These are phyloP conservation scores for Eumerus sabulonum DNA, from an alignment of 2,888 invertebrate genomes.

Conservation along the genomic window DNA sequence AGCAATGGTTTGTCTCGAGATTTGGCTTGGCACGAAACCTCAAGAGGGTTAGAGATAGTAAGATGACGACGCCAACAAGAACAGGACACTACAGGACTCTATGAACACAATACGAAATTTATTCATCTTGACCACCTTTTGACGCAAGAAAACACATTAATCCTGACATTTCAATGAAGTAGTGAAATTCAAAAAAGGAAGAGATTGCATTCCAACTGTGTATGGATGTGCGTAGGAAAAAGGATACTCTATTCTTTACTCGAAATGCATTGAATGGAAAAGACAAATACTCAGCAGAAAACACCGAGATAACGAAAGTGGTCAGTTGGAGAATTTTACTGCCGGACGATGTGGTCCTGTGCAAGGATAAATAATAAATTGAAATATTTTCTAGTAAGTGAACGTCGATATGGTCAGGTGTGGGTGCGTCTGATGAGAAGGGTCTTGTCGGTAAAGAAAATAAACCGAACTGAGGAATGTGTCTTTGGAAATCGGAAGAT, in stretches of 20 bases:
- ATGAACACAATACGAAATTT: constrained; percentile 44
- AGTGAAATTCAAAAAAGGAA: constrained; percentile 52
- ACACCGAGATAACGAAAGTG: constrained; percentile 64
- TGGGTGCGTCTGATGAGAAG: constrained; percentile 13
- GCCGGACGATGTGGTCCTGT: constrained; percentile 37
- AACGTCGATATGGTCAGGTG: constrained; percentile 22
- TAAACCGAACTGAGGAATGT: constrained; percentile 25
- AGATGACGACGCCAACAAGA: too few species aligned
- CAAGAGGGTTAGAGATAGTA: constrained; percentile 20
- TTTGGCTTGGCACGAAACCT: constrained; percentile 58
- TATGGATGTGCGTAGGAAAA: neutral
- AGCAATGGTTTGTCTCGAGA: constrained; percentile 60
- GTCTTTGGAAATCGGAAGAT: constrained; percentile 7
- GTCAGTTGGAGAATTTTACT: constrained; percentile 58
- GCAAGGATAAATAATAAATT: constrained; percentile 52
- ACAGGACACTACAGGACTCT: constrained; percentile 3
- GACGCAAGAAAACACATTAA: constrained; percentile 68
- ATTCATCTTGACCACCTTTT: constrained; percentile 68
- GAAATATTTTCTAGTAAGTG: constrained; percentile 51
- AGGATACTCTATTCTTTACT: constrained; percentile 15
- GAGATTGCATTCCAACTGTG: constrained; percentile 49
- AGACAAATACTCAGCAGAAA: constrained; percentile 55
- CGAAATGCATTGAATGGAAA: constrained; percentile 34
- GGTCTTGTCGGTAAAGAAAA: constrained; percentile 7
- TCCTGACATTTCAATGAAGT: constrained; percentile 66